Evolutionary conservation across 2,888 invertebrate species (phyloP), one percentile per base, ranked within the genome.

Genomic region (Lochmaea crataegi): DNA sequence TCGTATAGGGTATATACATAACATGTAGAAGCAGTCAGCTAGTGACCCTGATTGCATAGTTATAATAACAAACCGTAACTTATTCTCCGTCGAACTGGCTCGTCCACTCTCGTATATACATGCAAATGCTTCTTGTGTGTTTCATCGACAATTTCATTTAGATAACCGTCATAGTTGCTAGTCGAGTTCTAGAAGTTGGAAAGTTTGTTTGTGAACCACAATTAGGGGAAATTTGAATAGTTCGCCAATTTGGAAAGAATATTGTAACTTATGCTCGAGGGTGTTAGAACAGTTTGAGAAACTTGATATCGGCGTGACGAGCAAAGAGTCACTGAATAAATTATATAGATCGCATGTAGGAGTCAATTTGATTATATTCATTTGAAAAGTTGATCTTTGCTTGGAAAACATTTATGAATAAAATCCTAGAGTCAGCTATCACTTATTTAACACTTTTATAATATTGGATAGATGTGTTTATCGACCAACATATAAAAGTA

Each of bases 101-200:
- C 11, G 61, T 63, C 61, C 61, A 63, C 18, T 18, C 61, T 42
- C 61, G 61, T 16, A 68, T 66, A 53, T 68, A 68, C 68, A 68
- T 60, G 68, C 65, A 68, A 68, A 73, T 73, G 60, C 53, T 65
- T 68, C 57, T 69, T 63, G 69, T 56, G 12, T 68, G 58, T 51
- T 18, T 14, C 58, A 68, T 73, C 68, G 68, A 53, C 58, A 61
- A 68, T 65, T 73, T 65, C 65, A 65, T 71, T 71, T 48, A 42
- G 22, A 48, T 73, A 65, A 73, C 51, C 68, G 26, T 53, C 42
- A 32, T 69, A 64, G 53, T 64, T 63, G 63, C 69, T 64, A 63
- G 69, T 56, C 22, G 63, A 69, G 69, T 61, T 56, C 53, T 32
- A 53, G 64, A 69, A 69, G 63, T 69, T 69, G 41, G 63, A 56